Conservation (phyloP, 2,797 vertebrate species). For the Epinephelus coioides region DNA sequence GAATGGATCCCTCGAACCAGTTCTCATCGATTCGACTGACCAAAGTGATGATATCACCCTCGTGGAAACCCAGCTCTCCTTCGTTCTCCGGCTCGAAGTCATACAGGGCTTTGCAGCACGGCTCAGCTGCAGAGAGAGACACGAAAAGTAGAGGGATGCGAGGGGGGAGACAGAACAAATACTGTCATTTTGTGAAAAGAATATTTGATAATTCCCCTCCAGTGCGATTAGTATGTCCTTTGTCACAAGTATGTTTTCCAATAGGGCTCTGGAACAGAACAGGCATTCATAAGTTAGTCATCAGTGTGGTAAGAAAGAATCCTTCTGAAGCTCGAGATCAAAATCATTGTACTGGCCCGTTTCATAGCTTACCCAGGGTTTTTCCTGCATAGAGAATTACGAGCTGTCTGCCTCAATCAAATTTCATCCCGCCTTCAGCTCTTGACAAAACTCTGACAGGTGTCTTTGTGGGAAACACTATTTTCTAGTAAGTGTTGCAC, state of each 20-base stretch:
- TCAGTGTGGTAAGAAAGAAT: slow-evolving; percentile 12
- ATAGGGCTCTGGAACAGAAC: slow-evolving; percentile 26
- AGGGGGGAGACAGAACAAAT: slow-evolving; percentile 21
- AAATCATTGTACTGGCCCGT: slow-evolving; percentile 5
- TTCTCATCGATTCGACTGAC: slow-evolving; percentile 96
- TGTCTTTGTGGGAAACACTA: no score
- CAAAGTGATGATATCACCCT: slow-evolving; percentile 96
- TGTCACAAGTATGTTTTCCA: slow-evolving; percentile 35
- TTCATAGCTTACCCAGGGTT: not conserved
- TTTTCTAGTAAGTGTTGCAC: no score
- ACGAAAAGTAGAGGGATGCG: not conserved
- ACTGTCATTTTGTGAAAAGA: slow-evolving; percentile 16
- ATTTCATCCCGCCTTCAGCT: no score
- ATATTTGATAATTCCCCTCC: slow-evolving; percentile 1
- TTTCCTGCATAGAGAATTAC: no score
- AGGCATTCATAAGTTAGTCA: slow-evolving; percentile 36
- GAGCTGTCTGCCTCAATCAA: no score
- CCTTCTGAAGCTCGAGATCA: slow-evolving; percentile 66
- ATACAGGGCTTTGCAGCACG: slow-evolving; percentile 94
- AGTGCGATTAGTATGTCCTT: slow-evolving; percentile 17
- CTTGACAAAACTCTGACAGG: no score
- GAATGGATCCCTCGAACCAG: slow-evolving; percentile 95
- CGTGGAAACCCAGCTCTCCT: slow-evolving; percentile 94
- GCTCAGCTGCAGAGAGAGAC: slow-evolving; percentile 84
- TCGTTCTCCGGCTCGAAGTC: slow-evolving; percentile 98